phyloP scores from a whole-genome alignment of 1,140 invertebrate genomes.

The Reticulitermes speratus region DNA sequence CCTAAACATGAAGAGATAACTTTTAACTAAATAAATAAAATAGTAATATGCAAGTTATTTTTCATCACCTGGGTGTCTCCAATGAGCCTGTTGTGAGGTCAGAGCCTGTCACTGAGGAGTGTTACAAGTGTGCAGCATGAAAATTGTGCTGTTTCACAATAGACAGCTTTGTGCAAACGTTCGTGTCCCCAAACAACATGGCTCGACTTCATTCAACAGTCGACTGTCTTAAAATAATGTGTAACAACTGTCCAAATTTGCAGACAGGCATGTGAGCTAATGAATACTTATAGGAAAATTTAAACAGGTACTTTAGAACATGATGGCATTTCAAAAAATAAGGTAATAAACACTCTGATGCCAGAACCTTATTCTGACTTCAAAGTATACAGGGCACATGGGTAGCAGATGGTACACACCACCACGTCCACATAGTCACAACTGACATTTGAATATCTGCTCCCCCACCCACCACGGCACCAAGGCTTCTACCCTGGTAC shows the following conservation, averaged over 20 bases:
- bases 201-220: neutral
- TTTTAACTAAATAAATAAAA: constrained; percentile 15
- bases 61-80: neutral
- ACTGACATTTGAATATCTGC: too few relatives aligned
- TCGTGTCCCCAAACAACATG: neutral
- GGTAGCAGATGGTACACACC: too few relatives aligned
- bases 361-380: too few relatives aligned
- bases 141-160: neutral
- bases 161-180: neutral
- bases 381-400: too few relatives aligned
- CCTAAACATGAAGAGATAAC: constrained; percentile 14
- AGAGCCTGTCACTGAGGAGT: neutral
- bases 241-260: neutral
- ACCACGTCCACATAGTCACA: too few relatives aligned
- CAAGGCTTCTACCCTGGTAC: too few relatives aligned
- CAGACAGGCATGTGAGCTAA: neutral
- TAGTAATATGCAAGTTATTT: neutral
- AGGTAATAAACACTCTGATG: too few relatives aligned
- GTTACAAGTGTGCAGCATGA: neutral
- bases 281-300: neutral
- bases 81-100: neutral
- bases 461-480: too few relatives aligned
- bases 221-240: neutral
- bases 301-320: neutral
- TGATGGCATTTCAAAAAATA: too few relatives aligned